Conservation (phyloP, 1,140 invertebrate species). For the Aphelinus atriplicis region DNA sequence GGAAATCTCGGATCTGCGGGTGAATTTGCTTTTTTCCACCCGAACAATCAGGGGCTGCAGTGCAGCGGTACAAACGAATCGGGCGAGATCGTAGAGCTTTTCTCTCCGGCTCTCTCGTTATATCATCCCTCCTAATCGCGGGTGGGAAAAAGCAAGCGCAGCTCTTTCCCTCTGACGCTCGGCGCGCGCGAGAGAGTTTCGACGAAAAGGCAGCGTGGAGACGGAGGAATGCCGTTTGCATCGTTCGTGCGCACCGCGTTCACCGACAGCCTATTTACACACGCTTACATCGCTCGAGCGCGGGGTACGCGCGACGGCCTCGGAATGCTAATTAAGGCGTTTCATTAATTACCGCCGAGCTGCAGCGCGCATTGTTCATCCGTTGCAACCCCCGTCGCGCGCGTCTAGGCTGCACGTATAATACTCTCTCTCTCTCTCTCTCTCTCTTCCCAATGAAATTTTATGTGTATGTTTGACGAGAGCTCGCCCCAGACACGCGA, state of each 20-base stretch:
- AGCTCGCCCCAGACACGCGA: neutral
- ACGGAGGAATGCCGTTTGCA: constrained; percentile 53
- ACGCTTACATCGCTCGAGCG: constrained; percentile 30
- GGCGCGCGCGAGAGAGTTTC: constrained; percentile 1
- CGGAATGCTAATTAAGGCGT: constrained; percentile 53
- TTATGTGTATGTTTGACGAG: constrained; percentile 4
- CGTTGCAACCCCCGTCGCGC: too few species aligned
- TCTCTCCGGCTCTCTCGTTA: constrained; percentile 13
- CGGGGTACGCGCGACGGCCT: constrained; percentile 17
- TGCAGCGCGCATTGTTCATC: neutral
- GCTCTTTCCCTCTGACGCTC: too few species aligned
- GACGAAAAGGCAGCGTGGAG: constrained; percentile 6
- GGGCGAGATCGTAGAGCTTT: neutral
- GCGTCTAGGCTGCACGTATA: too few species aligned
- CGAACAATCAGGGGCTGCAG: neutral
- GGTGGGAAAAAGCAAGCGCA: neutral
- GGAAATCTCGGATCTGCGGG: too few species aligned
- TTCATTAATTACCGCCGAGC: constrained; percentile 45
- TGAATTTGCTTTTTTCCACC: too few species aligned
- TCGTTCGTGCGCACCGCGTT: constrained; percentile 48
- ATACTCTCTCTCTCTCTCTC: neutral
- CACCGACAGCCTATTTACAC: constrained; percentile 51
- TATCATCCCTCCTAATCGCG: constrained; percentile 21
- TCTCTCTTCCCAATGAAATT: neutral
- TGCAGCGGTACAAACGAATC: neutral